These are phyloP conservation scores for Anoplius nigerrimus DNA, from an alignment of 2,888 invertebrate species.

Conservation along the genomic window DNA sequence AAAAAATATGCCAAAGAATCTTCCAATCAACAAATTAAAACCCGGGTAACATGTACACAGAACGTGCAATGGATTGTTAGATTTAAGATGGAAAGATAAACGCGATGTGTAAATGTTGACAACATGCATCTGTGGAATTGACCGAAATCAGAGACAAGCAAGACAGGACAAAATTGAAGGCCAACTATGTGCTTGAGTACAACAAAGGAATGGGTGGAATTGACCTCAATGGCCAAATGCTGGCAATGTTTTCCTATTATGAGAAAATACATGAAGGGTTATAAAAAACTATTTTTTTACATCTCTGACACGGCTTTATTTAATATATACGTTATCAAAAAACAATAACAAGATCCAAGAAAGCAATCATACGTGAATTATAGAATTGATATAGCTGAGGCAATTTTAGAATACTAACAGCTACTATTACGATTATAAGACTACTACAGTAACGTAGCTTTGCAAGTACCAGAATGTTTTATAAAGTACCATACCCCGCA, in stretches of 20 bases:
- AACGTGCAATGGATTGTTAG: constrained; percentile 21
- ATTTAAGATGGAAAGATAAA: constrained; percentile 25
- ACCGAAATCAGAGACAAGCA: constrained; percentile 24
- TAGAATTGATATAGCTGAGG: constrained; percentile 23
- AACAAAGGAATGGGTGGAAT: constrained; percentile 50
- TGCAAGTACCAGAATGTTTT: constrained; percentile 11
- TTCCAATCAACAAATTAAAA: constrained; percentile 12
- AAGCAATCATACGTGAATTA: constrained; percentile 29
- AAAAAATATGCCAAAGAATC: constrained; percentile 20
- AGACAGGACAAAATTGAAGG: constrained; percentile 38
- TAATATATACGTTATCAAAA: constrained; percentile 34
- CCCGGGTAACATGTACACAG: constrained; percentile 14
- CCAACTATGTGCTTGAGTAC: constrained; percentile 44
- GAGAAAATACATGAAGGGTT: constrained; percentile 45
- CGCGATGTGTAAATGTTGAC: constrained; percentile 37
- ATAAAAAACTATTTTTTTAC: constrained; percentile 46
- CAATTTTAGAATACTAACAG: constrained; percentile 24
- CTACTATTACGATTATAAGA: constrained; percentile 16
- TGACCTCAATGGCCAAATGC: constrained; percentile 41
- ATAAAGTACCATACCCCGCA: constrained; percentile 9
- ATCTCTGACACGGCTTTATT: constrained; percentile 41
- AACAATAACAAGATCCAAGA: constrained; percentile 27
- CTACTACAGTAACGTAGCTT: constrained; percentile 6
- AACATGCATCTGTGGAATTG: constrained; percentile 28
- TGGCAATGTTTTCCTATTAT: too few relatives aligned